These are phyloP conservation scores for Macroglossus sobrinus DNA, from an alignment of 2,113 vertebrate species.

Conservation along the genomic window DNA sequence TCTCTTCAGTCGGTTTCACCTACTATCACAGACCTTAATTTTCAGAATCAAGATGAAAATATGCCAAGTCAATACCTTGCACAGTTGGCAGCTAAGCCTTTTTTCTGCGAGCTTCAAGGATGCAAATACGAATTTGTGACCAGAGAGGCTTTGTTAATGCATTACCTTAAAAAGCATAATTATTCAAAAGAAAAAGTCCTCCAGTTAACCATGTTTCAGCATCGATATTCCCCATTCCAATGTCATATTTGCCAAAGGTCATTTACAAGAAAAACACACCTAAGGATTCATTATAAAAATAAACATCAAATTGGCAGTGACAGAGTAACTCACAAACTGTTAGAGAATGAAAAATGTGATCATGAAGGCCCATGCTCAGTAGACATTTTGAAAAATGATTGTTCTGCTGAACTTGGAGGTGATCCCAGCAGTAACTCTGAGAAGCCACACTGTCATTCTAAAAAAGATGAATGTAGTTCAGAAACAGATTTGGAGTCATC, in stretches of 20 bases:
- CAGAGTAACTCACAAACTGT: constrained; percentile 77
- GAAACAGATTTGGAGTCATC: constrained; percentile 85
- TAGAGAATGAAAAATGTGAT: constrained; percentile 78
- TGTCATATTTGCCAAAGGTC: constrained; percentile 95
- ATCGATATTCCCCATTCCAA: constrained; percentile 91
- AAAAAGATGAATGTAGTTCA: constrained; percentile 83
- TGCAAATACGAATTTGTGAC: constrained; percentile 92
- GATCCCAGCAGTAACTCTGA: constrained; percentile 63
- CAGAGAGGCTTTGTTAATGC: constrained; percentile 90
- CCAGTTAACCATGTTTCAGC: constrained; percentile 88
- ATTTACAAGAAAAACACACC: constrained; percentile 90
- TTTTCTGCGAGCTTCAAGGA: constrained; percentile 88
- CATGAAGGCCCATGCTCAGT: constrained; percentile 74
- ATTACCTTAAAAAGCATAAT: constrained; percentile 92
- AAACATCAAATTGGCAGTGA: constrained; percentile 87
- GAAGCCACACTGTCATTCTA: constrained; percentile 73
- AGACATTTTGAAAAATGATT: constrained; percentile 70
- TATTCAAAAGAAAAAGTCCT: constrained; percentile 89
- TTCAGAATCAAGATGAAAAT: constrained; percentile 77
- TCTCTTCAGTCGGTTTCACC: constrained; percentile 75
- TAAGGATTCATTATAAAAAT: constrained; percentile 91
- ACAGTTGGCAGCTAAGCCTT: constrained; percentile 90
- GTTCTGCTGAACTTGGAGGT: constrained; percentile 64
- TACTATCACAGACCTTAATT: constrained; percentile 80
- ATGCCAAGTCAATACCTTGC: constrained; percentile 84